Evolutionary conservation across 2,888 invertebrate genomes (phyloP).

Genomic region (Drosophila nr. medialis): DNA sequence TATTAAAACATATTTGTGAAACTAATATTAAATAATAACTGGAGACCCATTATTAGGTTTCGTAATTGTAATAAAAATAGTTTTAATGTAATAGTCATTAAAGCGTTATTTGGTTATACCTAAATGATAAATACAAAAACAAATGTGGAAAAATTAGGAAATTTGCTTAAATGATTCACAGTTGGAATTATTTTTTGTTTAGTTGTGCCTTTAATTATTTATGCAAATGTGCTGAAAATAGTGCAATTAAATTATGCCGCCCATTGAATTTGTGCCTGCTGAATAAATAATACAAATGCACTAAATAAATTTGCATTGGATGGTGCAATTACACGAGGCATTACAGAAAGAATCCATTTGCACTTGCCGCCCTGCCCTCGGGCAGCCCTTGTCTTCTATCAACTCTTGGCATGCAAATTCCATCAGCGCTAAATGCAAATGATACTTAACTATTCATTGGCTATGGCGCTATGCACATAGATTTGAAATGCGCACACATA

Average conservation of each 20-base stretch:
- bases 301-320: slow-evolving; percentile 26
- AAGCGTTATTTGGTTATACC: background rate
- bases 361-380: background rate
- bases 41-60: background rate
- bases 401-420: slow-evolving; percentile 49
- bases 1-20: background rate
- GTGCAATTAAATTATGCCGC: slow-evolving; percentile 25
- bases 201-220: slow-evolving; percentile 12
- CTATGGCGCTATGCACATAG: slow-evolving; percentile 26
- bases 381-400: background rate
- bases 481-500: slow-evolving; percentile 43
- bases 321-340: slow-evolving; percentile 39
- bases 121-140: background rate
- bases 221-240: slow-evolving; percentile 27
- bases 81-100: background rate
- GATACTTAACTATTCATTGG: slow-evolving; percentile 65
- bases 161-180: background rate
- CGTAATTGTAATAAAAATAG: background rate
- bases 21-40: background rate
- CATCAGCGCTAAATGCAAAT: slow-evolving; percentile 59
- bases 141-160: background rate
- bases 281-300: slow-evolving; percentile 25
- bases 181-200: background rate
- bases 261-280: slow-evolving; percentile 18
- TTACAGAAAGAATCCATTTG: slow-evolving; percentile 28